Evolutionary conservation across 2,113 vertebrate species (phyloP), one percentile per base, ranked within the genome.

Genomic region (Perca schrenkii): DNA sequence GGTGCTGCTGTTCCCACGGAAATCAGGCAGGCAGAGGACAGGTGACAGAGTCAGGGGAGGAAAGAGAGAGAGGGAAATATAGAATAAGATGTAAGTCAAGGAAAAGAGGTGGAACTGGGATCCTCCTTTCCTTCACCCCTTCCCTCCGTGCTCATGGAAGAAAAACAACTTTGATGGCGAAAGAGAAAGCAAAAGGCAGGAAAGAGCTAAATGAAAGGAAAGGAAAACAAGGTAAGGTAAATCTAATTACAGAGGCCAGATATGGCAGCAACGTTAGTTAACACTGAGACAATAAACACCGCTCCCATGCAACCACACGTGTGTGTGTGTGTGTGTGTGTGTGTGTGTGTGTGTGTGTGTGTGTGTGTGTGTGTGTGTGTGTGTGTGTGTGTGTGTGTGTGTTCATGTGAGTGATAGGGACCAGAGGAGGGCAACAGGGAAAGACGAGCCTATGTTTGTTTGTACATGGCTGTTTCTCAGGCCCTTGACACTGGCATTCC

Each of bases 361-460:
- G 70, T 52, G 70, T 50, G 22, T 25, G 58, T 73, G 16, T 40
- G 16, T 47, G 77, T 78, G 74, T 34, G 34, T 34, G 28, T 31
- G 28, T 31, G 28, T 31, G 28, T 31, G 28, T 31, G 28, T 31
- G 31, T 31, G 31, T 31, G 31, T 31, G 6, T 86, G 76, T 86
- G 82, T 88, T 77, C 77, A 63, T 91, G 84, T 82, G 91, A 87
- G 81, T 84, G 88, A 93, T 92, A 88, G 89, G 86, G 88, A 91
- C 85, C 81, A 82, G 82, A 90, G 85, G 86, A 86, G 89, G 85
- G 86, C 86, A 89, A 90, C 83, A 80, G 90, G 91, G 94, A 95
- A 96, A 96, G 95, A 91, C 74, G 94, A 96, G 94, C 94, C 92
- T 77, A 79, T 95, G 95, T 96, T 96, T 96, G 93, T 96, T 95